Evolutionary conservation across 2,797 vertebrate genomes (phyloP).

Genomic region (Lateolabrax maculatus): DNA sequence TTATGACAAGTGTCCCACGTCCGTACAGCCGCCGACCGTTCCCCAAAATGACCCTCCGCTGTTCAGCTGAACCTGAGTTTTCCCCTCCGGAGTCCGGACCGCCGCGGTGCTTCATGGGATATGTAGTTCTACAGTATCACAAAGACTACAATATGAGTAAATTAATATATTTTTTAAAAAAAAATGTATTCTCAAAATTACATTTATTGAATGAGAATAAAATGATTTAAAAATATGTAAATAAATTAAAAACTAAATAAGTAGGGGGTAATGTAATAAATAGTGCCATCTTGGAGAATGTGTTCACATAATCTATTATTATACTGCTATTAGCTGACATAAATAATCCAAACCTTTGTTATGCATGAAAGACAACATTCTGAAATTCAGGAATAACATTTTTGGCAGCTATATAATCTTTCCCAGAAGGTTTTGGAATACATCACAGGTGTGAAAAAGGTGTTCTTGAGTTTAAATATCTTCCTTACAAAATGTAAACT

Average conservation of each 20-base stretch:
- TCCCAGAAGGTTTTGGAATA: neutral
- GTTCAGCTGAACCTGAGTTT: neutral
- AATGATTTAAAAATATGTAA: neutral
- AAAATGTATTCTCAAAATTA: too few relatives aligned
- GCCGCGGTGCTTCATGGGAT: slow-evolving; percentile 52
- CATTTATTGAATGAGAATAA: neutral
- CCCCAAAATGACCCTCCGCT: neutral
- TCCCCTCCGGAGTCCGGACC: fast-evolving
- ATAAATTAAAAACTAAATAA: too few relatives aligned
- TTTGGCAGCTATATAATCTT: neutral
- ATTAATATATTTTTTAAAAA: neutral
- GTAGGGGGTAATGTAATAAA: too few relatives aligned
- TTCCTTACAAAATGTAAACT: neutral
- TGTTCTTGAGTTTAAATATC: neutral
- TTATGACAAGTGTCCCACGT: neutral
- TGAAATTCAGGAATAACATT: too few relatives aligned
- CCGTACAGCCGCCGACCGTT: neutral
- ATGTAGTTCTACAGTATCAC: slow-evolving; percentile 12
- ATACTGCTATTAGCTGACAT: neutral
- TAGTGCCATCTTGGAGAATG: too few relatives aligned
- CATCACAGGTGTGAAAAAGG: neutral
- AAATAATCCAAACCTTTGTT: neutral
- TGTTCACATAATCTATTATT: too few relatives aligned
- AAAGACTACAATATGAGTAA: neutral
- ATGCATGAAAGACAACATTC: neutral